Percentiles rank a stretch among this genome's conserved stretches.
Conservation (phyloP, 2,888 invertebrate genomes). For the Apotomis capreana region DNA sequence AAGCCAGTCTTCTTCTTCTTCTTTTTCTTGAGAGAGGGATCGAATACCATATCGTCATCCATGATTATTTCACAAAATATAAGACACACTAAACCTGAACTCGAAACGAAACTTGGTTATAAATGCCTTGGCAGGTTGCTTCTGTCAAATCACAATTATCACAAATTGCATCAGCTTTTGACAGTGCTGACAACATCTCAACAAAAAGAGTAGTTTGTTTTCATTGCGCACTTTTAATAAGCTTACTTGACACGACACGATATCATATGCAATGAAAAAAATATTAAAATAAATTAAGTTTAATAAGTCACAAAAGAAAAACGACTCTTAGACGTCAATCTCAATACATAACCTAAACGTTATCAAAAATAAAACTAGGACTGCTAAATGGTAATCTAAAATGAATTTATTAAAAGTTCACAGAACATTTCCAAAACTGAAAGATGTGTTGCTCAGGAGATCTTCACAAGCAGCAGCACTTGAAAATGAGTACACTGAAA, state of each 20-base stretch:
- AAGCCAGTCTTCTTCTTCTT: constrained; percentile 98
- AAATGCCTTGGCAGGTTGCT: constrained; percentile 39
- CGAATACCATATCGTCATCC: constrained; percentile 89
- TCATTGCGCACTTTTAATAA: constrained; percentile 17
- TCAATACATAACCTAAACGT: constrained; percentile 5
- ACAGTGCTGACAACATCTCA: constrained; percentile 33
- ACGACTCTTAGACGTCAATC: constrained; percentile 17
- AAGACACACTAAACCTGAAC: constrained; percentile 14
- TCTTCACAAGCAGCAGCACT: constrained; percentile 61
- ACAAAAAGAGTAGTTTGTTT: constrained; percentile 37
- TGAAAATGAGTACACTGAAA: constrained; percentile 73
- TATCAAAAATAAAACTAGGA: constrained; percentile 7
- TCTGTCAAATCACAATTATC: constrained; percentile 40
- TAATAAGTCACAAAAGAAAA: not conserved
- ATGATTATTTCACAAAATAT: constrained; percentile 57
- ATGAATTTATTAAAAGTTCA: constrained; percentile 69
- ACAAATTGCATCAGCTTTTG: constrained; percentile 42
- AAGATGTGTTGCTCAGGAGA: constrained; percentile 54
- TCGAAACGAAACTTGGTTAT: constrained; percentile 39
- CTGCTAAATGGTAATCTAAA: constrained; percentile 45
- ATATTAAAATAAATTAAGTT: not conserved
- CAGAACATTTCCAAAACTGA: constrained; percentile 66
- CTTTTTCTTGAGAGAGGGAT: constrained; percentile 95
- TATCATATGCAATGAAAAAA: not conserved
- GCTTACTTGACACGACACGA: not conserved